Base-by-base conservation (phyloP, 2,113 vertebrate genomes). In the Cephalopterus ornatus region DNA sequence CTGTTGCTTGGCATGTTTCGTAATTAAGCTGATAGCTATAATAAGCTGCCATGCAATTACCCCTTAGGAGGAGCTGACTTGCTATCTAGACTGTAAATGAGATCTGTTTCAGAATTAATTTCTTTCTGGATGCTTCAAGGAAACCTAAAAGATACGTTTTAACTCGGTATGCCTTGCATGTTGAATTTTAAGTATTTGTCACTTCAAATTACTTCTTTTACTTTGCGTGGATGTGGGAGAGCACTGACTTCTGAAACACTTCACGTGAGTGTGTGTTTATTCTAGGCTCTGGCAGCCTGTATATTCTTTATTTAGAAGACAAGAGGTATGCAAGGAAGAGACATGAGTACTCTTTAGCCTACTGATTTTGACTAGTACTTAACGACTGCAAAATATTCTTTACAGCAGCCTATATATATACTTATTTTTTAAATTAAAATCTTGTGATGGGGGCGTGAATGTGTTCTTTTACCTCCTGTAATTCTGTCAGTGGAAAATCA, bases 1-100 rank as follows among this genome's bases (percentile, higher is more conserved):
- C 74, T 89, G 41, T 55, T 94, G 53, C 66, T 94, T 85, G 91
- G 32, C 68, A 62, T 76, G 66, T 79, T 94, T 88, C 0, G 0
- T 96, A 92, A 96, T 95, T 96, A 95, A 95, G 66, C 61, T 91
- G 84, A 94, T 94, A 91, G 91, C 77, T 82, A 18, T 91, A 93
- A 82, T 92, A 92, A 95, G 70, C 87, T 95, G 87, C 52, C 53
- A 24, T 85, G 93, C 74, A 89, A 46, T 96, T 89, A 89, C 91
- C 46, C 78, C 77, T 58, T 61, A 91, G 87, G 84, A 92, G 81
- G 53, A 93, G 37, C 66, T 91, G 81, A 58, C 66, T 95, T 94
- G 71, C 85, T 89, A 62, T 87, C 32, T 72, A 61, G 87, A 91
- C 74, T 95, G 58, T 94, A 93, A 89, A 95, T 87, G 84, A 91